A percentile compares a stretch with the other conserved stretches of the same genome.
Evolutionary conservation across 2,888 invertebrate genomes (phyloP).

Genomic region (Sesia bembeciformis): DNA sequence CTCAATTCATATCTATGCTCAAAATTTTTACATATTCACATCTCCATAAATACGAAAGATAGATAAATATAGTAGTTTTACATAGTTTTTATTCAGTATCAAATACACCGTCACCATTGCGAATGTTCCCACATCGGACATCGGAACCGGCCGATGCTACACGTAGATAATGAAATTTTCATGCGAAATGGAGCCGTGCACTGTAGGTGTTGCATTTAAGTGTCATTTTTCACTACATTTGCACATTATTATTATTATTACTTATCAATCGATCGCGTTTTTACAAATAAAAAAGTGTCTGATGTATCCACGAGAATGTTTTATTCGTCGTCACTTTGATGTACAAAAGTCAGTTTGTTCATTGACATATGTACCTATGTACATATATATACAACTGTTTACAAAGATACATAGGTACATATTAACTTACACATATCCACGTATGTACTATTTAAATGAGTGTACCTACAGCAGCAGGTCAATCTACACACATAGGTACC

Average conservation of each 20-base stretch:
- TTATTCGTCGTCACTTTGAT: neutral
- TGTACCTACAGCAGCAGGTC: too few species aligned
- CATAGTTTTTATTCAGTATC: neutral
- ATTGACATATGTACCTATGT: too few species aligned
- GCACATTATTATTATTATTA: neutral
- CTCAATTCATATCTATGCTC: too few species aligned
- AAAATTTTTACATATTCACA: too few species aligned
- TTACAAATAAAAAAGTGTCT: neutral
- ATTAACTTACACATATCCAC: too few species aligned
- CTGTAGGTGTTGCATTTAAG: neutral
- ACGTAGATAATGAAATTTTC: slow-evolving; percentile 56
- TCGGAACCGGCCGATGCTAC: slow-evolving; percentile 10
- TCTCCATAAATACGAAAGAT: too few species aligned
- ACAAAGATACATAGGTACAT: too few species aligned
- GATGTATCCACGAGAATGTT: neutral
- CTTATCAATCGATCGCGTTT: neutral
- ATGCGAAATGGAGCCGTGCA: slow-evolving; percentile 30
- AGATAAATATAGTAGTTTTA: too few species aligned
- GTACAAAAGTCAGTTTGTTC: neutral
- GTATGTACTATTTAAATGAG: too few species aligned
- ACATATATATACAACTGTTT: too few species aligned
- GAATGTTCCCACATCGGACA: slow-evolving; percentile 5
- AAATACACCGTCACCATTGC: slow-evolving; percentile 15
- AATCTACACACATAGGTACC: too few species aligned
- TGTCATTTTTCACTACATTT: neutral